A percentile compares a stretch with the other conserved stretches of the same genome.
Conservation (phyloP, 2,888 invertebrate species). For the Camponotus fellah region DNA sequence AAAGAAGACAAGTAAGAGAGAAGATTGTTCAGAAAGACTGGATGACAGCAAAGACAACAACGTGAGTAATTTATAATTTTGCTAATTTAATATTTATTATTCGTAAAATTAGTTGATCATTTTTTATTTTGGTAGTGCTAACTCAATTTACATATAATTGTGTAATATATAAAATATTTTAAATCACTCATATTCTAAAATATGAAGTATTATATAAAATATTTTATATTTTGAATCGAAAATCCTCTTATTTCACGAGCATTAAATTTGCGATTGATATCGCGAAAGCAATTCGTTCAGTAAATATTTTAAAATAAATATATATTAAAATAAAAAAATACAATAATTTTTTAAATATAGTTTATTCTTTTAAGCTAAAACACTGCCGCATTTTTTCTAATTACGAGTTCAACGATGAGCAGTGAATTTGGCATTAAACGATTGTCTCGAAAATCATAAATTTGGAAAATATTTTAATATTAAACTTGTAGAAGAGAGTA, state of each 20-base stretch:
- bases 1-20: neutral
- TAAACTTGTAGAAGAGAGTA: neutral
- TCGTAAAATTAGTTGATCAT: neutral
- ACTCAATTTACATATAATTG: neutral
- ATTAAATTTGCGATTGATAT: neutral
- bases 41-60: neutral
- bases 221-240: neutral
- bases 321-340: neutral
- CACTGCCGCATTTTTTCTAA: neutral
- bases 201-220: neutral
- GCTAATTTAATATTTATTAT: neutral
- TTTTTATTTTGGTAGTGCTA: neutral
- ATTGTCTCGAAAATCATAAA: neutral
- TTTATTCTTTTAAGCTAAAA: neutral
- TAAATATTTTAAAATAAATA: neutral
- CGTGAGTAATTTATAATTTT: neutral
- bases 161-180: neutral
- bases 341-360: neutral
- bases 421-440: neutral
- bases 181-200: neutral
- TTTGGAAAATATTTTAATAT: neutral
- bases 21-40: neutral
- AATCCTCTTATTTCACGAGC: neutral
- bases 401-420: neutral
- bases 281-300: neutral